phyloP scores from a whole-genome alignment of 1,140 invertebrate genomes.

The Pachyrhynchus sulphureomaculatus region DNA sequence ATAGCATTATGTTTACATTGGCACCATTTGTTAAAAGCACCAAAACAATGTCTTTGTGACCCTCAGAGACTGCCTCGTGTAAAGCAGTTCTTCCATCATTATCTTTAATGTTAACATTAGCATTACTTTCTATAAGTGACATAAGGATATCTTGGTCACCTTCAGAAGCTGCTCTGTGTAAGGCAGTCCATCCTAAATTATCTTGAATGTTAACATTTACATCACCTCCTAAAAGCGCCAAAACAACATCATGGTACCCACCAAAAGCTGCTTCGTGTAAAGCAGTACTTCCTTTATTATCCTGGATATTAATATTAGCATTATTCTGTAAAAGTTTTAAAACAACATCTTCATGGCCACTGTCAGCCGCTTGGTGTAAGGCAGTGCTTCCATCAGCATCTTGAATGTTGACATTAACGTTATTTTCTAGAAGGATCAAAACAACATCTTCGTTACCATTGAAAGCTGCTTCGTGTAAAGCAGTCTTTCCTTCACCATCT shows the following conservation, averaged over 20 bases:
- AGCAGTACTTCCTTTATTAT: slow-evolving; percentile 1
- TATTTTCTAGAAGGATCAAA: neutral
- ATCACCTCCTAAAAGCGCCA: slow-evolving; percentile 22
- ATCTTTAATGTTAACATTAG: neutral
- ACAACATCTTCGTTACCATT: neutral
- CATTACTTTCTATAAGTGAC: slow-evolving; percentile 17
- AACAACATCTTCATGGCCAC: slow-evolving; percentile 22
- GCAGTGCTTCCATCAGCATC: neutral
- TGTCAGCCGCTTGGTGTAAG: slow-evolving; percentile 22
- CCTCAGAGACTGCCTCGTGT: neutral
- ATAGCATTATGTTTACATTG: too few species aligned
- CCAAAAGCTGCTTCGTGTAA: slow-evolving; percentile 28
- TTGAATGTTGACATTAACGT: neutral
- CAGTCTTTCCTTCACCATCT: too few species aligned
- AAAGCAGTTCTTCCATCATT: neutral
- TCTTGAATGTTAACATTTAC: slow-evolving; percentile 26
- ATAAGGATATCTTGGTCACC: slow-evolving; percentile 25
- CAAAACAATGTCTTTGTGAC: slow-evolving; percentile 7
- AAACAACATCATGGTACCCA: slow-evolving; percentile 25
- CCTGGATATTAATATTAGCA: slow-evolving; percentile 6
- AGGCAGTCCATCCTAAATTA: slow-evolving; percentile 16
- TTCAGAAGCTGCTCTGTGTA: slow-evolving; percentile 27
- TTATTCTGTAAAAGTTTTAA: slow-evolving; percentile 18
- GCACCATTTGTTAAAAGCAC: slow-evolving; percentile 27
- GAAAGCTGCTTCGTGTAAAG: too few species aligned